Base-by-base conservation (phyloP, 2,888 invertebrate genomes). In the Lepas anatifera region DNA sequence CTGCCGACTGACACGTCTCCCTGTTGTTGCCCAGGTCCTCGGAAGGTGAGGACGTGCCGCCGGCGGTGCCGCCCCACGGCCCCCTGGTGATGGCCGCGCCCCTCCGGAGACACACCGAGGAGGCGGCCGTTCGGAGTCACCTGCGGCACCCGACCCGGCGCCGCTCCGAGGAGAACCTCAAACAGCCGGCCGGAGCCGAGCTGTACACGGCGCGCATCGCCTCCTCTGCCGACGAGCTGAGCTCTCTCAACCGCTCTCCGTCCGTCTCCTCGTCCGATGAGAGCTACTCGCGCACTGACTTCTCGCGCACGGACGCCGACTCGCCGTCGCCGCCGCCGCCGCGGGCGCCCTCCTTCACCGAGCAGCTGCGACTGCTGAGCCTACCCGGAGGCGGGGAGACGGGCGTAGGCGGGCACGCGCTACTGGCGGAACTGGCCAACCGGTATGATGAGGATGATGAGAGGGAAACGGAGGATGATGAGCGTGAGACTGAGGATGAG, bases 221-320 rank as follows among this genome's bases (percentile, higher is more conserved):
- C 77, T 90, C 90, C 10, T 91, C 90, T 3, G 90, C 90, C 1
- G 90, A 91, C 77, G 91, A 91, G 79, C 85, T 90, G 37, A 90
- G 89, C 76, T 90, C 90, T 0, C 81, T 90, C 16, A 90, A 90
- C 69, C 87, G 89, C 75, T 90, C 90, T 11, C 89, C 90, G 0
- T 89, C 89, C 77, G 87, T 90, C 73, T 89, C 89, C 78, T 90
- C 90, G 70, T 91, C 90, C 0, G 90, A 91, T 77, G 91, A 91
- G 80, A 90, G 90, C 79, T 90, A 89, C 77, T 89, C 75, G n/a
- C 74, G 75, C 27, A 75, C 77, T 25, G 77, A 77, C 69, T 75
- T 76, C 58, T 75, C 89, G 58, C 85, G 90, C 75, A 90, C 90
- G 7, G 90, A 89, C 0, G 89, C 89, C 77, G 90, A 86, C 41